phyloP scores from a whole-genome alignment of 1,140 invertebrate species.

The Proales similis region DNA sequence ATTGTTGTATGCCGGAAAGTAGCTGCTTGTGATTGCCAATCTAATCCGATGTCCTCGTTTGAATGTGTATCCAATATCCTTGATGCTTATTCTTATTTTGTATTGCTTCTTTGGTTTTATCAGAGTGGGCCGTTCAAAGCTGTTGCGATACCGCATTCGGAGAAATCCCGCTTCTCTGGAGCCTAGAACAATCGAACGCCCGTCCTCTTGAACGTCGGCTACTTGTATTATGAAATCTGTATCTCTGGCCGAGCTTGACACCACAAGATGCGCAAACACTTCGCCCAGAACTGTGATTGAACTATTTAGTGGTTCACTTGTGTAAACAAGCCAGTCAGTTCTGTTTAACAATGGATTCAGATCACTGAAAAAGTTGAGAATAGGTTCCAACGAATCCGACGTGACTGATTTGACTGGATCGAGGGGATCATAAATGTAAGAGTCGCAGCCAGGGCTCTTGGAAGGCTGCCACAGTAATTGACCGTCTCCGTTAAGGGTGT shows the following conservation, averaged over 20 bases:
- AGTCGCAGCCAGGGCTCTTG: not conserved
- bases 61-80: slow-evolving; percentile 20
- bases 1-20: not conserved
- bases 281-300: slow-evolving; percentile 13
- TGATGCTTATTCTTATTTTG: slow-evolving; percentile 1
- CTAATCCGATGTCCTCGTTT: slow-evolving; percentile 8
- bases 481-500: slow-evolving; percentile 16
- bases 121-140: slow-evolving; percentile 13
- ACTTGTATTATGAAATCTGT: slow-evolving; percentile 21
- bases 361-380: slow-evolving; percentile 8
- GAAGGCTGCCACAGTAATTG: not conserved
- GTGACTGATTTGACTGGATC: not conserved
- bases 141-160: slow-evolving; percentile 22
- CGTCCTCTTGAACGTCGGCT: slow-evolving; percentile 1
- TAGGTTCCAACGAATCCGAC: not conserved
- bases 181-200: slow-evolving; percentile 13
- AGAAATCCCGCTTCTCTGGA: not conserved
- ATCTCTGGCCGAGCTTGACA: not conserved
- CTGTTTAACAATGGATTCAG: slow-evolving; percentile 1
- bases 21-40: slow-evolving; percentile 7
- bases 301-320: not conserved
- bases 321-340: slow-evolving; percentile 10
- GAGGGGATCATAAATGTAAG: not conserved
- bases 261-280: not conserved
- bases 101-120: slow-evolving; percentile 14